Evolutionary conservation across 2,888 invertebrate genomes (phyloP).

Genomic region (Spicauda simplicius): DNA sequence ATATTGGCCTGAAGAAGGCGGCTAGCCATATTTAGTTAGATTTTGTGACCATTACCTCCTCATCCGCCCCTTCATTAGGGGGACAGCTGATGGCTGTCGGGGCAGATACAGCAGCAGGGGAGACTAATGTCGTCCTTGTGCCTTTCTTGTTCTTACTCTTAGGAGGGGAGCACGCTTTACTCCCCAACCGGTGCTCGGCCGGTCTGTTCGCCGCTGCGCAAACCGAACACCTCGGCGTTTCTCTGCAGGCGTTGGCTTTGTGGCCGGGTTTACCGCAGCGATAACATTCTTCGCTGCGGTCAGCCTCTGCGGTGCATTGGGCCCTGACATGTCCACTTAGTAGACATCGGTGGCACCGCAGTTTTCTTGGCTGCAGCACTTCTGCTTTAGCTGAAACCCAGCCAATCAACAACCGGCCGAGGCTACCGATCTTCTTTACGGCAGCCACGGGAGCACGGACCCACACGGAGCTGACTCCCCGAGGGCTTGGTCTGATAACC

Average conservation of each 20-base stretch:
- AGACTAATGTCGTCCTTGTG: too few relatives aligned
- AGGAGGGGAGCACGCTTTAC: too few relatives aligned
- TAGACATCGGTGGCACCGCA: conserved; percentile 33
- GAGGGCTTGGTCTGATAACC: not conserved
- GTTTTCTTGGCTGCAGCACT: conserved; percentile 7
- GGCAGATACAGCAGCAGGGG: too few relatives aligned
- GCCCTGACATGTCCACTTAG: not conserved
- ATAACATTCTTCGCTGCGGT: not conserved
- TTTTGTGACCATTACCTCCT: too few relatives aligned
- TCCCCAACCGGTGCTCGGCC: too few relatives aligned
- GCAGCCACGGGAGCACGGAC: conserved; percentile 14
- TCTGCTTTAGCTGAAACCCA: conserved; percentile 30
- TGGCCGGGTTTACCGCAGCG: conserved; percentile 41
- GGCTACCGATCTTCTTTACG: not conserved
- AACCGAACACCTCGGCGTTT: conserved; percentile 5
- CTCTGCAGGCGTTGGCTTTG: conserved; percentile 11
- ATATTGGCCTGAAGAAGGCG: too few relatives aligned
- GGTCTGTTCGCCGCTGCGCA: conserved; percentile 18
- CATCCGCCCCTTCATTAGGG: too few relatives aligned
- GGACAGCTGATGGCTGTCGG: too few relatives aligned
- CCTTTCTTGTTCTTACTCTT: too few relatives aligned
- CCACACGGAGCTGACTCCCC: conserved; percentile 1
- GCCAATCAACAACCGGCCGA: conserved; percentile 8
- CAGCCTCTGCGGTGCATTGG: not conserved
- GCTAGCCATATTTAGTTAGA: not conserved